phyloP scores from a whole-genome alignment of 2,797 vertebrate genomes.

The Schizopygopsis malacanthus region DNA sequence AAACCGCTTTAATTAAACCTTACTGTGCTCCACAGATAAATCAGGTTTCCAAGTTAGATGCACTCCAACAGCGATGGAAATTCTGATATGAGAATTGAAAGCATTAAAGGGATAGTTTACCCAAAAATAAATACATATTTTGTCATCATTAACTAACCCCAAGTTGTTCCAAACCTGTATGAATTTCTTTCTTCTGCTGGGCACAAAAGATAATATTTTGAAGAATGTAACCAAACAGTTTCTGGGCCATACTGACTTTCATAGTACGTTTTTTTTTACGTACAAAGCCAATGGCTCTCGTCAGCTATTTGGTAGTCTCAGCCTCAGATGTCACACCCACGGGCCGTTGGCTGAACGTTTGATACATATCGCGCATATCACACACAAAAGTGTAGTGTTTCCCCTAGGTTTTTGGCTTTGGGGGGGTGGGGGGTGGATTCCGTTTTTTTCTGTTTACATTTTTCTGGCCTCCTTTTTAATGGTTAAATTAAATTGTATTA shows the following conservation, averaged over 20 bases:
- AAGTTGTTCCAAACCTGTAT: background rate
- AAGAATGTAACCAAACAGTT: background rate
- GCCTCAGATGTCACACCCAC: too few relatives aligned
- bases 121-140: too few relatives aligned
- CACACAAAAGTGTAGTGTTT: too few relatives aligned
- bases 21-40: constrained; percentile 3
- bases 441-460: too few relatives aligned
- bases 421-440: too few relatives aligned
- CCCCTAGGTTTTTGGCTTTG: too few relatives aligned
- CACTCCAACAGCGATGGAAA: background rate
- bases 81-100: background rate
- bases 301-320: background rate
- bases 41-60: background rate
- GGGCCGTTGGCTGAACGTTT: too few relatives aligned
- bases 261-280: background rate
- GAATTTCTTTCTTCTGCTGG: background rate
- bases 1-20: constrained; percentile 28
- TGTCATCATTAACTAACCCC: too few relatives aligned
- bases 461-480: too few relatives aligned
- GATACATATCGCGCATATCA: too few relatives aligned
- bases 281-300: background rate
- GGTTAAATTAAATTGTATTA: too few relatives aligned
- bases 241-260: background rate
- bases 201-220: background rate
- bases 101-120: background rate